phyloP scores from a whole-genome alignment of 2,888 invertebrate species.

The Agriopis leucophaearia region DNA sequence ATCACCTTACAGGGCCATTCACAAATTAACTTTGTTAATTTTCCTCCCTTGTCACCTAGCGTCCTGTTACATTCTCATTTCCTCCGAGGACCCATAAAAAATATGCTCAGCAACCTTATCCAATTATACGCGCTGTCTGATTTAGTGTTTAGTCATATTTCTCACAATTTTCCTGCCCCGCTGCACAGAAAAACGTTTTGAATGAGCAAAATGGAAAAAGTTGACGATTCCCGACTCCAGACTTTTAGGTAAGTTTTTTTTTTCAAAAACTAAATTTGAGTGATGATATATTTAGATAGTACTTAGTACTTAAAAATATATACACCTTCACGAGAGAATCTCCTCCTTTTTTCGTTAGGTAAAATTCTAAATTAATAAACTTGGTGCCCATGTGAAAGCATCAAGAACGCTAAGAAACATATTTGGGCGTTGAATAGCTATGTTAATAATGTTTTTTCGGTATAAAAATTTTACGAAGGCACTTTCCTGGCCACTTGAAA shows the following conservation, averaged over 20 bases:
- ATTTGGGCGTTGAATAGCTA: too few species aligned
- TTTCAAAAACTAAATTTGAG: too few species aligned
- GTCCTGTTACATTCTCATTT: constrained; percentile 21
- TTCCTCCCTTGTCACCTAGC: constrained; percentile 14
- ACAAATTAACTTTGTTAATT: constrained; percentile 18
- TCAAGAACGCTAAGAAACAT: too few species aligned
- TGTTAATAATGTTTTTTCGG: too few species aligned
- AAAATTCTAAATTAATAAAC: too few species aligned
- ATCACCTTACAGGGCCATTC: constrained; percentile 11
- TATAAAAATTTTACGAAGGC: too few species aligned
- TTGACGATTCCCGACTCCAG: constrained; percentile 11
- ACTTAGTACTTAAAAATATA: too few species aligned
- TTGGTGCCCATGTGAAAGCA: too few species aligned
- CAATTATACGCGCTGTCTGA: constrained; percentile 36
- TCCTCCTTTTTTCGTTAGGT: too few species aligned
- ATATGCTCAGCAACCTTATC: constrained; percentile 30
- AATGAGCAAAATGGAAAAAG: background rate
- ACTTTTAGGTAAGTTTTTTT: background rate
- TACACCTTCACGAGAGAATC: too few species aligned
- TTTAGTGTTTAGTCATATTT: constrained; percentile 33
- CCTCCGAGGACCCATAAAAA: constrained; percentile 22
- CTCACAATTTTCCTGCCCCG: constrained; percentile 19
- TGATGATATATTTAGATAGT: too few species aligned
- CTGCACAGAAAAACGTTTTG: background rate
- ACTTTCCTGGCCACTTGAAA: too few species aligned